Base-by-base conservation (phyloP, 2,797 vertebrate genomes). In the Chelon auratus region DNA sequence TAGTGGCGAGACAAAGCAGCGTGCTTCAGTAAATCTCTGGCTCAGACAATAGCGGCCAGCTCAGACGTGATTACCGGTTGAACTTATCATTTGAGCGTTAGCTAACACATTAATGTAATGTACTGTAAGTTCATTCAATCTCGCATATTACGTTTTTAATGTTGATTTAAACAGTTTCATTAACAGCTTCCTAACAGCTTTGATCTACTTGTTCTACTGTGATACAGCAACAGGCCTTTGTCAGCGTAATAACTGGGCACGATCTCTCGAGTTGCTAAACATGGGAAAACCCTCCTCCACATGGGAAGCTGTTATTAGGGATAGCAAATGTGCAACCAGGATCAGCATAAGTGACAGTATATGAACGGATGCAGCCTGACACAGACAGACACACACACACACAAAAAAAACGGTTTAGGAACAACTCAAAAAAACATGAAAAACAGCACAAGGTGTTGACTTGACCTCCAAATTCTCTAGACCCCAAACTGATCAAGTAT, bases 221-320 rank as follows among this genome's bases (percentile, higher is more conserved):
- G 1, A 57, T 51, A 45, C 47, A 65, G 65, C 5, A 50, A 50
- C 42, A 52, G 17, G 18, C 33, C 22, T 73, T 68, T 55, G 52
- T 65, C 57, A 53, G 62, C n/a, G 24, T 13, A 8, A n/a, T 52
- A 17, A 63, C 43, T 12, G 55, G 17, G 33, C 55, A 40, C 20
- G 26, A 40, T 50, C 8, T 9, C 69, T 45, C 26, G 4, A 54
- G 53, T 4, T 78, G 62, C 80, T 2, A 26, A 62, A 76, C 68
- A 71, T 54, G 43, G 48, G 6, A 71, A 33, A 78, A 30, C 14
- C 62, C 37, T 63, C 51, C 36, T 63, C 33, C 43, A 24, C 47
- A 24, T 17, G 22, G 20, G 36, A 77, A 62, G 42, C 45, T 54
- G 62, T 75, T 69, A 62, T 61, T 72, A 63, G 58, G 33, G n/a